Base-by-base conservation (phyloP, 2,888 invertebrate species). In the Anthrax anthrax region DNA sequence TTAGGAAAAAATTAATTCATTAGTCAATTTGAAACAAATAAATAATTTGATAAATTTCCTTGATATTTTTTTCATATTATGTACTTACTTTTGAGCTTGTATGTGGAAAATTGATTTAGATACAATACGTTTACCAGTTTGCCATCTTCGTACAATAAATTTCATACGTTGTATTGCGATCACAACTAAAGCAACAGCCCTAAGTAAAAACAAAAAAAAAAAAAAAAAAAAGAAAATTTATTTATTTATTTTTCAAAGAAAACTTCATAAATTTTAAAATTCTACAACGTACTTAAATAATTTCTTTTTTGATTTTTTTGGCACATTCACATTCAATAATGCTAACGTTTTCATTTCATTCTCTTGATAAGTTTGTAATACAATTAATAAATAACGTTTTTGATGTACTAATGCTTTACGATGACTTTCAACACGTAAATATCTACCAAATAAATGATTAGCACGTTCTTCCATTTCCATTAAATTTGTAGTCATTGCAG, bases 351-450 rank as follows among this genome's bases (percentile, higher is more conserved):
- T 57, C 18, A 61, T 58, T 50, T 68, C 66, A 43, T 59, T 65
- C 27, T 63, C 63, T 53, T 67, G 65, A 52, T 69, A 69, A 13
- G 62, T 62, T 42, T 77, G 55, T 63, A 73, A 53, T 57, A 84
- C 75, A 16, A 82, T 74, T 52, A 86, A 74, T 45, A 95, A 69
- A 65, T 91, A 94, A 18, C 83, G 77, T 69, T 95, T 95, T 71
- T 95, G 95, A 75, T 84, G 92, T 44, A 84, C 77, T 45, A 95
- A 71, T 14, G 91, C 86, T 63, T 90, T 91, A 48, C 86, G 77
- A 57, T 84, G 85, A 60, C 90, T 89, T 61, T 92, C 87, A 5
- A 84, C 77, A 32, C 86, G 75, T 54, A 90, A 69, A 61, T 82
- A 87, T 57, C 78, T 78, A 13, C 76, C 76, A 51, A 80, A 75